Evolutionary conservation across 2,797 vertebrate species (phyloP), one percentile per base, ranked within the genome.

Genomic region (Betta splendens): DNA sequence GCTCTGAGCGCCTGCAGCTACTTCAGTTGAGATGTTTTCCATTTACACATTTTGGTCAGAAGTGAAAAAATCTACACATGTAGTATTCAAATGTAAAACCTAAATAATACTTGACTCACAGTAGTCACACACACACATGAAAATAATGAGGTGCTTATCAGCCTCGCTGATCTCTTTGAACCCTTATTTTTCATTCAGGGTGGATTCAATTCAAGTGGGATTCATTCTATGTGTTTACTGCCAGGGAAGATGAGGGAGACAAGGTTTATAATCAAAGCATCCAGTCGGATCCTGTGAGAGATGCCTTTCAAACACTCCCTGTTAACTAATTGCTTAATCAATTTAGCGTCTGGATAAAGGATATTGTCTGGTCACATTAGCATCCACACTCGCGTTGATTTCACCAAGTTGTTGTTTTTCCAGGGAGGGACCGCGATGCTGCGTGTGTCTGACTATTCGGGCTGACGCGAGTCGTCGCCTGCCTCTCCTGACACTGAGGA

Each of bases 301-400:
- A 46, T 16, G 45, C 12, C 52, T 62, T 52, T 49, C 35, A 60
- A 44, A 61, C 52, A 12, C 33, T 64, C 47, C 29, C 42, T 1
- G 18, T 50, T 44, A 79, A 65, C 63, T 51, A 76, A 83, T 73
- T 47, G 55, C 82, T 83, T 54, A 69, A 77, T 88, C 77, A 69
- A 64, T 83, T 64, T 37, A 20, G 25, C 64, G 56, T 74, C n/a
- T 16, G 39, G 55, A 70, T 70, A 26, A 69, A 49, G 0, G 7
- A 16, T 32, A 8, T 61, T 55, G 64, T 57, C 38, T 58, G 55
- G 25, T 23, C 1, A 2, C 1, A n/a, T 40, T 63, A 45, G 67
- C 59, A 35, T 65, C 36, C 15, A 15, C 28, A 35, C 37, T 40
- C 33, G 49, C 47, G 17, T 39, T 15, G 36, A 68, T 79, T 77